Conservation (phyloP, 1,140 invertebrate genomes). For the Drosophila tristis region DNA sequence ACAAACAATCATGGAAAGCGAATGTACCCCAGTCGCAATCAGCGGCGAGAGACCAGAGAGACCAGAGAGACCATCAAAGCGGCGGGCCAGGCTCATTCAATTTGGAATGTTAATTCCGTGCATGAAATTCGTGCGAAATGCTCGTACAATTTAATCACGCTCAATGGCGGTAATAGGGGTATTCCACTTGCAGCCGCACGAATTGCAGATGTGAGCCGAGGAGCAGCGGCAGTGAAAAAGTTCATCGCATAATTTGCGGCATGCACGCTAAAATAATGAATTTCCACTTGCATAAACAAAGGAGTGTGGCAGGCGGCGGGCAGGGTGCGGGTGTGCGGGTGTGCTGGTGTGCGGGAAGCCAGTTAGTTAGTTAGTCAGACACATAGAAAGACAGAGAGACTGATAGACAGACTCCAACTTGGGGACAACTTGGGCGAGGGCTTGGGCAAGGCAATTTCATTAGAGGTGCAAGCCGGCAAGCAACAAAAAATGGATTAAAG, state of each 20-base stretch:
- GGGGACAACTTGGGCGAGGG: conserved; percentile 16
- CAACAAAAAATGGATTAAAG: neutral
- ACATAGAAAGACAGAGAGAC: neutral
- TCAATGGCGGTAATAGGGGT: conserved; percentile 20
- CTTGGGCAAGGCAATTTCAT: conserved; percentile 25
- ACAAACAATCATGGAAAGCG: too few relatives aligned
- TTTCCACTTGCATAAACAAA: conserved; percentile 72
- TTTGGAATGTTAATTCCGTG: conserved; percentile 41
- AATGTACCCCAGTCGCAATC: too few relatives aligned
- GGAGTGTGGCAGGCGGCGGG: neutral
- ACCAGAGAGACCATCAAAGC: too few relatives aligned
- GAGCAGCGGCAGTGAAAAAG: conserved; percentile 11
- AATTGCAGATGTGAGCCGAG: conserved; percentile 12
- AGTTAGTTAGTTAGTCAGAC: conserved; percentile 13
- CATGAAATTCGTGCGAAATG: conserved; percentile 8
- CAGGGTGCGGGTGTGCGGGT: neutral
- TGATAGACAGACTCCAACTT: neutral
- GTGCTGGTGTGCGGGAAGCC: neutral
- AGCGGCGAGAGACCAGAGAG: too few relatives aligned
- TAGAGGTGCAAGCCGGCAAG: conserved; percentile 8
- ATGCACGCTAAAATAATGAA: conserved; percentile 75
- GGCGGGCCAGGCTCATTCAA: conserved; percentile 8
- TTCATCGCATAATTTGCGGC: conserved; percentile 69
- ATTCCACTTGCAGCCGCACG: conserved; percentile 8
- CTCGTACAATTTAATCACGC: conserved; percentile 29